Evolutionary conservation across 2,797 vertebrate genomes (phyloP), one percentile per base, ranked within the genome.

Genomic region (Gymnoscopelus braueri): DNA sequence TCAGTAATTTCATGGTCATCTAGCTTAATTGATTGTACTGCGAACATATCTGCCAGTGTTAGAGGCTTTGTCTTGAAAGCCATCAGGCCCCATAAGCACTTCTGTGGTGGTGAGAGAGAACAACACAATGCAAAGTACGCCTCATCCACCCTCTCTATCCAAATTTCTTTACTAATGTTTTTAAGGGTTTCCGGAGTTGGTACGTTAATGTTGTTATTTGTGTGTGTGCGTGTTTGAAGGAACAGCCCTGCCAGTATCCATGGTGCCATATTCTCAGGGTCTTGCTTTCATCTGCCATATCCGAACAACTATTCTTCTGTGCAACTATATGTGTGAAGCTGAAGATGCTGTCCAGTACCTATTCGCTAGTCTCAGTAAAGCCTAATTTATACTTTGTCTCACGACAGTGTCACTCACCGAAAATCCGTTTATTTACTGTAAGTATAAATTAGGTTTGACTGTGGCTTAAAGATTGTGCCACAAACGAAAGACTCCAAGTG

Each of bases 221-320:
- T n/a, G 19, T 39, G 63, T 6, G 13, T 67, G 48, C 39, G 26
- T 68, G 69, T 23, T 49, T 59, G 11, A n/a, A 29, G 54, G 35
- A 65, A 24, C 52, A 55, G 13, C 24, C n/a, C 14, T 70, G 52
- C 13, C 29, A 35, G 60, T 57, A 64, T 61, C 64, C 74, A 81
- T 60, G 57, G 15, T 84, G 64, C 77, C 84, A 83, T 78, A 72
- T 79, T 86, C 85, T 90, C 86, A 89, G 87, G 88, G 82, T 84
- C 85, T 79, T 74, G 73, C 49, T 60, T 69, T 75, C 65, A 65
- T 58, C 32, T 9, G 7, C 58, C 32, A 55, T 44, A 48, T 69
- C 72, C 53, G 65, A 61, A 39, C 47, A 67, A 71, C 60, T 14
- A 13, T 12, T 51, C 4, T n/a, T n/a, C 49, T 6, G 12, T 13